phyloP scores from a whole-genome alignment of 1,140 invertebrate species.

The Drosophila virilis region DNA sequence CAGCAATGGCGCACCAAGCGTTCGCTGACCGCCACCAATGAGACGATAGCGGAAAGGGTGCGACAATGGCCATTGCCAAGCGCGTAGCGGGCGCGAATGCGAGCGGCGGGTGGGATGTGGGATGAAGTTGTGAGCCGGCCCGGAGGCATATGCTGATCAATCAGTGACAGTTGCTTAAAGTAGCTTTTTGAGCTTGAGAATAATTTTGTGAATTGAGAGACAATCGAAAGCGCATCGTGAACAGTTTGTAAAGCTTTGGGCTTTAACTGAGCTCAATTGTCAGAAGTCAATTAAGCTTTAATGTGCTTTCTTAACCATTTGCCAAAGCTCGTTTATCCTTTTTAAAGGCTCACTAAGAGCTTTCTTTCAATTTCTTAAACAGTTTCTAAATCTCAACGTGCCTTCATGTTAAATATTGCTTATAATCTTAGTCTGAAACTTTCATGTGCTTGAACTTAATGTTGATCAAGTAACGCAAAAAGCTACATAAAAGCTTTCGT shows the following conservation, averaged over 20 bases:
- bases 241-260: background rate
- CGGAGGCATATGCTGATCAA: background rate
- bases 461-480: too few species aligned
- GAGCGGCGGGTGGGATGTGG: background rate
- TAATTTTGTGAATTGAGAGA: background rate
- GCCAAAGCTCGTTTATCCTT: background rate
- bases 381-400: background rate
- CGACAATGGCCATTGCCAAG: constrained; percentile 66
- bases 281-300: constrained; percentile 1
- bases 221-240: background rate
- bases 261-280: background rate
- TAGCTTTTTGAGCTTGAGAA: background rate
- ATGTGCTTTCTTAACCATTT: background rate
- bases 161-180: constrained; percentile 10
- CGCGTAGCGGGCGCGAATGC: constrained; percentile 32
- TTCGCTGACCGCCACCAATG: constrained; percentile 21
- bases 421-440: background rate
- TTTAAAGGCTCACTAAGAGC: background rate
- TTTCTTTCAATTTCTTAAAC: background rate
- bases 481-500: too few species aligned
- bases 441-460: background rate
- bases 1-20: constrained; percentile 55
- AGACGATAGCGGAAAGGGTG: constrained; percentile 9
- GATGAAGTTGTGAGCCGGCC: background rate
- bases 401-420: background rate